These are phyloP conservation scores for Sciurus niger DNA, from an alignment of 2,113 vertebrate genomes.

Conservation along the genomic window DNA sequence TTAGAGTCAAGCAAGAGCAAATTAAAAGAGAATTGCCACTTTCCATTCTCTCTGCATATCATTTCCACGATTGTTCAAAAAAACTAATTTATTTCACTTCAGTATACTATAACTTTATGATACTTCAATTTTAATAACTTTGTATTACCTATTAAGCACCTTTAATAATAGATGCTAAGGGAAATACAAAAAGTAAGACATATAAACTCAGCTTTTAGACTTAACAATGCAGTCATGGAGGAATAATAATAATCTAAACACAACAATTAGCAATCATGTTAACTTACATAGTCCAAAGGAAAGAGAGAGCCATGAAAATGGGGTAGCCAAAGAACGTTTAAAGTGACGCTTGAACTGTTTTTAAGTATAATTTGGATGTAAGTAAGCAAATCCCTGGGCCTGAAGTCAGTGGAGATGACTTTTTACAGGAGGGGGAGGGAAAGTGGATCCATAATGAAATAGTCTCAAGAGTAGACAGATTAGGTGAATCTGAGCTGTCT, in stretches of 20 bases:
- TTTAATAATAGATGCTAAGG: background rate
- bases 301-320: background rate
- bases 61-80: slow-evolving; percentile 4
- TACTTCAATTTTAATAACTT: background rate
- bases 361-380: slow-evolving; percentile 2
- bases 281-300: background rate
- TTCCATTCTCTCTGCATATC: background rate
- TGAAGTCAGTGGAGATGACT: background rate
- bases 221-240: background rate
- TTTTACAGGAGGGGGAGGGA: background rate
- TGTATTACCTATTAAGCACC: background rate
- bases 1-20: slow-evolving; percentile 14
- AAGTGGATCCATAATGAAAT: background rate
- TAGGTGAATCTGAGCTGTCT: too few relatives aligned
- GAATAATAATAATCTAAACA: background rate
- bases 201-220: background rate
- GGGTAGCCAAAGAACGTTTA: background rate
- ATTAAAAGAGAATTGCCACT: background rate
- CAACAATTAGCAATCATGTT: background rate
- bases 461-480: background rate
- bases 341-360: background rate
- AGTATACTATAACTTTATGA: slow-evolving; percentile 15
- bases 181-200: background rate
- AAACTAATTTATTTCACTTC: slow-evolving; percentile 5
- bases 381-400: background rate